Conservation (phyloP, 2,888 invertebrate genomes). For the Amphipoea lucens region DNA sequence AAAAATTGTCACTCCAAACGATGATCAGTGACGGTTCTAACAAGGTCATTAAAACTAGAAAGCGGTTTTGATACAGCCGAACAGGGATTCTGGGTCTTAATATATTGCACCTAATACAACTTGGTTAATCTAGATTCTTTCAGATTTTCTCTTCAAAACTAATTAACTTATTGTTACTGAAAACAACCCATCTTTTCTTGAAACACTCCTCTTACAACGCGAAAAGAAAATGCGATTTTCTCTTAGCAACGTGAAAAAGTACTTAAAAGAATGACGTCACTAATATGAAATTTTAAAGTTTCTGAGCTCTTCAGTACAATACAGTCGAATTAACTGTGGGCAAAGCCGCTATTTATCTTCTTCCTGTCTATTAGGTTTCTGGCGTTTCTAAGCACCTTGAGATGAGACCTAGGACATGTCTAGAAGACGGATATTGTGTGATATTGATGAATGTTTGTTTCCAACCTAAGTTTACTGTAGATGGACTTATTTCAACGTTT, state of each 20-base stretch:
- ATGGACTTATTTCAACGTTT: not conserved
- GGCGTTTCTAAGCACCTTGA: slow-evolving; percentile 21
- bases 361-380: slow-evolving; percentile 15
- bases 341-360: slow-evolving; percentile 41
- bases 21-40: slow-evolving; percentile 1
- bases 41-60: not conserved
- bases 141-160: not conserved
- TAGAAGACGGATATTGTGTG: slow-evolving; percentile 32
- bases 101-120: not conserved
- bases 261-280: not conserved
- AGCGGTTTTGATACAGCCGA: not conserved
- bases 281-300: slow-evolving; percentile 1
- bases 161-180: not conserved
- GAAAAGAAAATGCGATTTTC: not conserved
- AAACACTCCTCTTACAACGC: not conserved
- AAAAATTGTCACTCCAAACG: not conserved
- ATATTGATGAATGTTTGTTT: slow-evolving; percentile 44
- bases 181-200: not conserved
- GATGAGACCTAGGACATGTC: slow-evolving; percentile 29
- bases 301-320: slow-evolving; percentile 14
- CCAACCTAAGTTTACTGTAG: not conserved
- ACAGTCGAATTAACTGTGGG: slow-evolving; percentile 31
- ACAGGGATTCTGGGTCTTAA: not conserved
- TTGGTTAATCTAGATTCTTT: not conserved
- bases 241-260: not conserved